Evolutionary conservation across 2,113 vertebrate genomes (phyloP).

Genomic region (Hippocampus guttulatus): DNA sequence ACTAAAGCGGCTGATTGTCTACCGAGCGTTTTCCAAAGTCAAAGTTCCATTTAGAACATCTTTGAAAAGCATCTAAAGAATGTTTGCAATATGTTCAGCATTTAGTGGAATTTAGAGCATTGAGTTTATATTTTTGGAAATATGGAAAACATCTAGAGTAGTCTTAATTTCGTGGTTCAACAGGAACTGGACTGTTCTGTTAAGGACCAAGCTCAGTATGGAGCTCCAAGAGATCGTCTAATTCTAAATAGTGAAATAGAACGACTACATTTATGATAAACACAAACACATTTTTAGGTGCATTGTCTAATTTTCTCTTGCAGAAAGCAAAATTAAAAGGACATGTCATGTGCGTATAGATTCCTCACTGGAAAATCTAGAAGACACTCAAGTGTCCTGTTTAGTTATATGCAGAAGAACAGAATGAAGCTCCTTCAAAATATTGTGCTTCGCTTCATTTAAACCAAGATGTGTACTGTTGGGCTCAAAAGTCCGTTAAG

Average conservation of each 20-base stretch:
- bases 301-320: neutral
- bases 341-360: neutral
- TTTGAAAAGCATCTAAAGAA: neutral
- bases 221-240: neutral
- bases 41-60: neutral
- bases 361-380: neutral
- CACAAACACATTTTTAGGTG: neutral
- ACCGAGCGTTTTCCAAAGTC: neutral
- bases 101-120: neutral
- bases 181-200: neutral
- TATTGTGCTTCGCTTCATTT: neutral
- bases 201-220: neutral
- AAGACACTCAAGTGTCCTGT: neutral
- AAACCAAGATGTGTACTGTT: neutral
- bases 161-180: neutral
- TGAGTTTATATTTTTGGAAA: neutral
- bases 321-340: neutral
- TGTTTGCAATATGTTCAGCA: neutral
- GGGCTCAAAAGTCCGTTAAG: conserved; percentile 1
- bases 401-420: no score
- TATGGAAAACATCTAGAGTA: neutral
- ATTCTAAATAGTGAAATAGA: neutral
- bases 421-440: neutral
- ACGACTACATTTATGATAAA: neutral
- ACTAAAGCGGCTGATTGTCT: neutral